These are phyloP conservation scores for Eonycteris spelaea DNA, from an alignment of 2,113 vertebrate species.

Conservation along the genomic window DNA sequence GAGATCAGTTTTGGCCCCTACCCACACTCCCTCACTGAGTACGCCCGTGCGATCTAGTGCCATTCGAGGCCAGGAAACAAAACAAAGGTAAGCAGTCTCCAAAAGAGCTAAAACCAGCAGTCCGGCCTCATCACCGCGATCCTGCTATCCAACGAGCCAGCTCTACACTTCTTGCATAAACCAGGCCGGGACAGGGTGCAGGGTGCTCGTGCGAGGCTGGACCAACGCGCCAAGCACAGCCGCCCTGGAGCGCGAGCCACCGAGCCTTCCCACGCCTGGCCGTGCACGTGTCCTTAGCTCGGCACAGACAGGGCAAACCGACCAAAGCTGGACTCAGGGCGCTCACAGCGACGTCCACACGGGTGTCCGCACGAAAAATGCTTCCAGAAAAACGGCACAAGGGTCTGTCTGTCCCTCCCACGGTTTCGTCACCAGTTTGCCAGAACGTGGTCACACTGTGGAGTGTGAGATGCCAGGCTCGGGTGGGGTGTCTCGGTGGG, in stretches of 20 bases:
- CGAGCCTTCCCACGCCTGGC: neutral
- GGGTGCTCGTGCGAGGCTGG: neutral
- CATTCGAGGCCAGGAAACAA: neutral
- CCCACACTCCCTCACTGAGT: no score
- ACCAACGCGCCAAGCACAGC: neutral
- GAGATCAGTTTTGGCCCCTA: neutral
- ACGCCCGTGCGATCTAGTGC: neutral
- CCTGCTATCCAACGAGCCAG: neutral
- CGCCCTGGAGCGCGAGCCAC: neutral
- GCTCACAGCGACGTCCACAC: neutral
- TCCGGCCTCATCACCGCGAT: neutral
- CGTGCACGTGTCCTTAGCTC: neutral
- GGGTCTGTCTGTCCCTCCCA: neutral
- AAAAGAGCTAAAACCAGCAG: neutral
- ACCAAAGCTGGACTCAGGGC: neutral
- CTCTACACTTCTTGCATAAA: neutral
- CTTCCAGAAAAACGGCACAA: neutral
- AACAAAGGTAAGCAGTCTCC: neutral
- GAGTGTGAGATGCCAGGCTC: neutral
- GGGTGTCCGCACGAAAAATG: neutral
- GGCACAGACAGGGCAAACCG: neutral
- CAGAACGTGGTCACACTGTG: accelerated
- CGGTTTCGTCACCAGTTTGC: neutral
- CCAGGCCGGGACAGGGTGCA: neutral
- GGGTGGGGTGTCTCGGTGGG: neutral